phyloP scores from a whole-genome alignment of 2,113 vertebrate species.

The Myiozetetes cayanensis region DNA sequence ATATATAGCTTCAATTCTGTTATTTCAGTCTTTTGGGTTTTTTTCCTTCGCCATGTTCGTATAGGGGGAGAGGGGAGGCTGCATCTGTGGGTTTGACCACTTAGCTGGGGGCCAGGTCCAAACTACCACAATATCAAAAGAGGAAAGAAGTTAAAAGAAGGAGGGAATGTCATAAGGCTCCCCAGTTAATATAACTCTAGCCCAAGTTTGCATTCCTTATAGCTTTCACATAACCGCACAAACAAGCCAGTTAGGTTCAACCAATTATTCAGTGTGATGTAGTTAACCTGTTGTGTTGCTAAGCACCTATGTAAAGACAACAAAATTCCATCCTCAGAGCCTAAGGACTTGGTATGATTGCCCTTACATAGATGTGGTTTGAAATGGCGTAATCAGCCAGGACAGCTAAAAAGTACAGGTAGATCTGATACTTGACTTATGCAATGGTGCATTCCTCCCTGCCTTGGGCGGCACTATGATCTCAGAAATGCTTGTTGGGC shows the following conservation, averaged over 20 bases:
- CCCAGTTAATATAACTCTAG: neutral
- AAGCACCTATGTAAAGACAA: neutral
- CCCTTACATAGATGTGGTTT: neutral
- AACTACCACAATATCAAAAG: neutral
- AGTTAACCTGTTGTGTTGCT: neutral
- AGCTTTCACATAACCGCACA: neutral
- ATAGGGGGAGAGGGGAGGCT: no score
- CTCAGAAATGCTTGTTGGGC: neutral
- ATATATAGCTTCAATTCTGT: no score
- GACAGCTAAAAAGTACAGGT: neutral
- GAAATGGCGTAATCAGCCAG: neutral
- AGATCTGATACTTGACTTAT: neutral
- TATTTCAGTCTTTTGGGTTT: no score
- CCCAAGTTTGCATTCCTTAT: neutral
- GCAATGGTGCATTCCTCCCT: neutral
- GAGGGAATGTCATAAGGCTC: neutral
- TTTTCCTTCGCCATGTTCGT: no score
- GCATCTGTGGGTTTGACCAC: no score
- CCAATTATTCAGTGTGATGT: neutral
- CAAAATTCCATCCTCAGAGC: neutral
- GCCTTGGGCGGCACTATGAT: no score
- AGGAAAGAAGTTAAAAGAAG: neutral
- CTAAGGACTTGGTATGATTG: fast-evolving
- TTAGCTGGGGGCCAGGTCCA: no score
- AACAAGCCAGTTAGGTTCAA: neutral